Base-by-base conservation (phyloP, 2,113 vertebrate species). In the Ardeotis arabs region DNA sequence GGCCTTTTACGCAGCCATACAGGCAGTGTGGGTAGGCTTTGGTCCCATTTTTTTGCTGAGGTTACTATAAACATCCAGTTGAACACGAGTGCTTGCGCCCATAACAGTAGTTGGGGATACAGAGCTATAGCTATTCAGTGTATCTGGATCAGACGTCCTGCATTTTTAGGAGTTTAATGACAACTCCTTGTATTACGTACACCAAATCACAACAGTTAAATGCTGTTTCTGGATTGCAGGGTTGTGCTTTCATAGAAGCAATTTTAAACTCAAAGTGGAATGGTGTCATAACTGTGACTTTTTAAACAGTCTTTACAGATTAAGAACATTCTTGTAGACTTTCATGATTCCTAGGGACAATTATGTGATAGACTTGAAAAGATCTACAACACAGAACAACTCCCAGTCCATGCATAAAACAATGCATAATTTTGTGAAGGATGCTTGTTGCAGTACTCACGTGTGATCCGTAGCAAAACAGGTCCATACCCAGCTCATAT, bases 391-490 rank as follows among this genome's bases (percentile, higher is more conserved):
- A 45, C 27, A 29, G 37, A 83, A 62, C 14, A 35, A 22, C 27
- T 80, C 41, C 41, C 2, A 4, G 24, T 22, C 53, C 35, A 3
- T 1, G 4, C 25, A 59, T 10, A 45, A 76, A 73, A 12, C 6
- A 52, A 25, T 0, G 4, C 8, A 3, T 37, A 18, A 24, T 27
- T 69, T 49, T 60, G 44, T 35, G 11, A 75, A 44, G 31, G 17
- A 4, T 3, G 27, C 13, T 2, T 39, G 24, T 4, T 60, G 44
- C 12, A 24, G 47, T 69, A 99, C 99, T 99, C 95, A 99, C 99
- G 15, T 99, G 99, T 14, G 99, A 99, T 52, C 99, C 99, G 3
- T 98, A 98, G 96, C 99, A 99, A 94, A 99, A 99, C 41, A 99
- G 98, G 95, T 99, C 99, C 64, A 99, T 98, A 33, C 99, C 99